A percentile compares a stretch with the other conserved stretches of the same genome.
These are phyloP conservation scores for Apeira syringaria DNA, from an alignment of 2,888 invertebrate genomes.

Conservation along the genomic window DNA sequence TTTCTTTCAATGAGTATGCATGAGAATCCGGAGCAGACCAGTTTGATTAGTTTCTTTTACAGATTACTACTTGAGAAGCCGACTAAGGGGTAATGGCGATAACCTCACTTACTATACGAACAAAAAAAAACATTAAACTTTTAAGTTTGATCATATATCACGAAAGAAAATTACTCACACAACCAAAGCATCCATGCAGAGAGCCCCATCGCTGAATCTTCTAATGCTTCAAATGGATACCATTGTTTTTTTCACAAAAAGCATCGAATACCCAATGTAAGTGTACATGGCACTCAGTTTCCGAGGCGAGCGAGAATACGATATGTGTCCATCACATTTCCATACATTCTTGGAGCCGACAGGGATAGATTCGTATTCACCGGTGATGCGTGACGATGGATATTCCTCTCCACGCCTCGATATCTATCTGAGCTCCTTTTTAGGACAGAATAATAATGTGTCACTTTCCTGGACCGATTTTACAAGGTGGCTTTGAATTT, in stretches of 20 bases:
- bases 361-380: conserved; percentile 55
- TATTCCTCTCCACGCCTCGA: conserved; percentile 46
- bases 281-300: conserved; percentile 55
- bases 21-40: too few relatives aligned
- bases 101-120: too few relatives aligned
- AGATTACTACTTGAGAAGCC: too few relatives aligned
- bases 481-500: too few relatives aligned
- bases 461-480: conserved; percentile 16
- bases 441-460: conserved; percentile 18
- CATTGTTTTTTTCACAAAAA: conserved; percentile 69
- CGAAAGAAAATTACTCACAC: too few relatives aligned
- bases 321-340: conserved; percentile 75
- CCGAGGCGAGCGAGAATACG: conserved; percentile 60
- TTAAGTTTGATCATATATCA: too few relatives aligned
- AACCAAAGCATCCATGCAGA: too few relatives aligned
- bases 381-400: conserved; percentile 57
- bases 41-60: too few relatives aligned
- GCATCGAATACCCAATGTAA: conserved; percentile 60
- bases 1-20: too few relatives aligned
- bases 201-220: conserved; percentile 50
- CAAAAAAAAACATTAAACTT: too few relatives aligned
- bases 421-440: conserved; percentile 32
- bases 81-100: too few relatives aligned
- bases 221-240: conserved; percentile 62
- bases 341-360: conserved; percentile 62